Evolutionary conservation across 1,140 invertebrate genomes (phyloP).

Genomic region (Oscheius sp.): DNA sequence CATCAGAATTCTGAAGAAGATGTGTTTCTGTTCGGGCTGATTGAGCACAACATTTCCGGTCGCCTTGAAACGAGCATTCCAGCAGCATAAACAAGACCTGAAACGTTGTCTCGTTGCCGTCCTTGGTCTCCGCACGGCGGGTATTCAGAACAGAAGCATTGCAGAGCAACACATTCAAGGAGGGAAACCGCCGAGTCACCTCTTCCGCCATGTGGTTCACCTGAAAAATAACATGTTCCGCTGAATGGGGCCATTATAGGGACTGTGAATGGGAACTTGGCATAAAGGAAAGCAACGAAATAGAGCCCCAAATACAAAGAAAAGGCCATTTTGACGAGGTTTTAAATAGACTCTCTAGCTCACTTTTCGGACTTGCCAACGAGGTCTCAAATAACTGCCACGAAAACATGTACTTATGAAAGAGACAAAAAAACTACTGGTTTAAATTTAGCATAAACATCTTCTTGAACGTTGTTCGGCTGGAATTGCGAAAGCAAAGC

Average conservation of each 20-base stretch:
- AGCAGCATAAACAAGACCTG: slow-evolving; percentile 26
- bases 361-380: no score
- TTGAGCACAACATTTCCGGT: slow-evolving; percentile 10
- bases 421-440: no score
- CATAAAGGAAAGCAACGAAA: not conserved
- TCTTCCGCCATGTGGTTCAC: slow-evolving; percentile 41
- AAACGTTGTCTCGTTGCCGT: slow-evolving; percentile 42
- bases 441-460: no score
- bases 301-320: not conserved
- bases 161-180: slow-evolving; percentile 38
- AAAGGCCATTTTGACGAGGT: not conserved
- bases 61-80: not conserved
- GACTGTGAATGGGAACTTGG: no score
- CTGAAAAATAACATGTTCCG: slow-evolving; percentile 27
- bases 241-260: no score
- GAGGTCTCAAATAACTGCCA: no score
- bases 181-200: slow-evolving; percentile 39
- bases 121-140: slow-evolving; percentile 36
- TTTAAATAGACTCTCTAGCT: no score
- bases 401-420: no score
- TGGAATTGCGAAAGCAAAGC: no score
- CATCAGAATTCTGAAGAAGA: not conserved
- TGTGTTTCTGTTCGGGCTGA: not conserved
- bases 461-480: no score
- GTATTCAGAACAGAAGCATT: slow-evolving; percentile 39